Evolutionary conservation across 2,113 vertebrate species (phyloP), one percentile per base, ranked within the genome.

Genomic region (Lethenteron reissneri): DNA sequence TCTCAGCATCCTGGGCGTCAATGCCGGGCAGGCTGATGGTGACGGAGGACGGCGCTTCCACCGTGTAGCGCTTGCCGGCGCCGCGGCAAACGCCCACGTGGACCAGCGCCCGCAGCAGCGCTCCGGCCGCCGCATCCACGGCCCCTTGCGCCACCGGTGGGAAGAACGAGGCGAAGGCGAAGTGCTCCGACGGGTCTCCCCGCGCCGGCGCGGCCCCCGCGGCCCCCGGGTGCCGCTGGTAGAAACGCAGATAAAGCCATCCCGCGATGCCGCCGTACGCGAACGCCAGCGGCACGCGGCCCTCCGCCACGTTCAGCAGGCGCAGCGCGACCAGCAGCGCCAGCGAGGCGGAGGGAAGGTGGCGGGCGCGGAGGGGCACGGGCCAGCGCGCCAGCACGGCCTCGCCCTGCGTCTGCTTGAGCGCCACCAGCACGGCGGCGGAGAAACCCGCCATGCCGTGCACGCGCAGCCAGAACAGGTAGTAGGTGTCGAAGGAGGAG

Each of bases 141-240:
- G 82, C 83, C 0, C 92, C 92, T 80, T 95, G 91, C 74, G 96
- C 73, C 10, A 87, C 85, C 79, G 90, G 92, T 0, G 94, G 94
- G 79, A 99, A 97, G 81, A 99, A 99, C 69, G 90, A 92, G 70
- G 92, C 91, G 0, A 97, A 97, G 71, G 92, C 90, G 68, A 99
- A 99, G 81, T 97, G 92, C 79, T 97, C 94, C 0, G 92, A 95
- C 94, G 97, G 97, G 80, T 99, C 94, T 12, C 94, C 94, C 0
- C 90, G 87, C 70, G 92, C 94, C 10, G 92, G 81, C 80, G 89
- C 90, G 41, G 41, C 41, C 41, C 41, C 41, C 41, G 41, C 41
- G 41, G 41, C 41, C 41, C 41, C 41, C 41, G 41, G 41, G 77
- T 99, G 94, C 75, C 88, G 86, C 82, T 99, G 94, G 81, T 97